Conservation (phyloP, 35 echinoderm and acorn worm genomes). For the Stichopus chloronotus region DNA sequence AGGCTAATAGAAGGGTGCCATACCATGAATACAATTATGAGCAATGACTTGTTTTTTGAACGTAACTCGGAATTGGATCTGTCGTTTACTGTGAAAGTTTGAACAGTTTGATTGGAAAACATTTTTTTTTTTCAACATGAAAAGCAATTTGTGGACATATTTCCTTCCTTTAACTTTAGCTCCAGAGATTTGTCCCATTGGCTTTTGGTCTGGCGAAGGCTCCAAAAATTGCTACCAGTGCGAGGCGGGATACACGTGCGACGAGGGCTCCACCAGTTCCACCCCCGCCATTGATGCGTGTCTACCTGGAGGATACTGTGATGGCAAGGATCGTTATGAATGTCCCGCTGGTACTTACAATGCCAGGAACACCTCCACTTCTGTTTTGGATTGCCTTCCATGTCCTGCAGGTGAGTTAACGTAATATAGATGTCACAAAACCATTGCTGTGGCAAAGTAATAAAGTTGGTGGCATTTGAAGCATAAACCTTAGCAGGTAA, state of each 20-base stretch:
- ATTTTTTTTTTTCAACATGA: too few relatives aligned
- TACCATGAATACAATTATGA: too few relatives aligned
- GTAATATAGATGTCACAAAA: not conserved
- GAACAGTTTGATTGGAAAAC: too few relatives aligned
- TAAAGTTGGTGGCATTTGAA: too few relatives aligned
- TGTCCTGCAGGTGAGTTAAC: constrained; percentile 84
- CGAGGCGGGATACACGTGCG: constrained; percentile 85
- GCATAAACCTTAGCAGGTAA: too few relatives aligned
- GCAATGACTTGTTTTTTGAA: too few relatives aligned
- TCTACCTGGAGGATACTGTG: constrained; percentile 91
- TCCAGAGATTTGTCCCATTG: constrained; percentile 85
- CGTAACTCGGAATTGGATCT: too few relatives aligned
- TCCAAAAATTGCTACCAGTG: constrained; percentile 69
- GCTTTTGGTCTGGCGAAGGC: constrained; percentile 78
- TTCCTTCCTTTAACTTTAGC: constrained; percentile 30
- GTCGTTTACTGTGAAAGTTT: too few relatives aligned
- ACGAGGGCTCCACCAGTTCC: constrained; percentile 72
- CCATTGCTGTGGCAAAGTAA: too few relatives aligned
- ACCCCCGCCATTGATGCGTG: constrained; percentile 79
- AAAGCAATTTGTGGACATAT: too few relatives aligned
- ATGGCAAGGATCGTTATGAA: constrained; percentile 72
- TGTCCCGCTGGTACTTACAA: constrained; percentile 94
- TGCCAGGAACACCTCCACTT: constrained; percentile 77
- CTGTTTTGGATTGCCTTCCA: constrained; percentile 54
- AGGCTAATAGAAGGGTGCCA: too few relatives aligned